phyloP scores from a whole-genome alignment of 2,888 invertebrate genomes.

The Leptopilina myrica region DNA sequence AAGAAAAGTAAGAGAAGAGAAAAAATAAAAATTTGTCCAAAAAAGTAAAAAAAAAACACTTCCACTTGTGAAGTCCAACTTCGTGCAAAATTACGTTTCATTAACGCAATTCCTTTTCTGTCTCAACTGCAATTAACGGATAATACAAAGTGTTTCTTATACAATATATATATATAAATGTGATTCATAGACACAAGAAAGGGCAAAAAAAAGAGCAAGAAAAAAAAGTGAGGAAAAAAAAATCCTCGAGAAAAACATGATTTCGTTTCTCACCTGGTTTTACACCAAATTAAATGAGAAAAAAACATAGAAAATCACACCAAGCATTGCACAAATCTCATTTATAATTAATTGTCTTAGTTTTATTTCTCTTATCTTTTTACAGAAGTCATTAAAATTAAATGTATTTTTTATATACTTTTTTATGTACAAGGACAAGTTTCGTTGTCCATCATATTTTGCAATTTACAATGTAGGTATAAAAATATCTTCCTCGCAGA shows the following conservation, averaged over 20 bases:
- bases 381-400: conserved; percentile 23
- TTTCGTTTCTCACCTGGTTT: conserved; percentile 3
- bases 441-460: conserved; percentile 4
- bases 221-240: neutral
- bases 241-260: neutral
- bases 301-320: neutral
- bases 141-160: neutral
- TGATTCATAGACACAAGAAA: neutral
- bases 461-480: neutral
- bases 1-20: no score
- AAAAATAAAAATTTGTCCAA: neutral
- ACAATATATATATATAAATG: neutral
- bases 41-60: neutral
- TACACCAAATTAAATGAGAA: neutral
- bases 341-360: neutral
- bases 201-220: neutral
- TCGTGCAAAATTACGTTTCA: neutral
- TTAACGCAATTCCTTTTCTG: neutral
- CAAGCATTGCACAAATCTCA: neutral
- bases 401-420: neutral
- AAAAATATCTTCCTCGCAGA: neutral
- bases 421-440: conserved; percentile 29
- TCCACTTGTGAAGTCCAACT: neutral
- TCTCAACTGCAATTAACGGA: neutral
- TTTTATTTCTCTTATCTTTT: conserved; percentile 28